Evolutionary conservation across 2,888 invertebrate species (phyloP).

Genomic region (Cecidostiba fungosa): DNA sequence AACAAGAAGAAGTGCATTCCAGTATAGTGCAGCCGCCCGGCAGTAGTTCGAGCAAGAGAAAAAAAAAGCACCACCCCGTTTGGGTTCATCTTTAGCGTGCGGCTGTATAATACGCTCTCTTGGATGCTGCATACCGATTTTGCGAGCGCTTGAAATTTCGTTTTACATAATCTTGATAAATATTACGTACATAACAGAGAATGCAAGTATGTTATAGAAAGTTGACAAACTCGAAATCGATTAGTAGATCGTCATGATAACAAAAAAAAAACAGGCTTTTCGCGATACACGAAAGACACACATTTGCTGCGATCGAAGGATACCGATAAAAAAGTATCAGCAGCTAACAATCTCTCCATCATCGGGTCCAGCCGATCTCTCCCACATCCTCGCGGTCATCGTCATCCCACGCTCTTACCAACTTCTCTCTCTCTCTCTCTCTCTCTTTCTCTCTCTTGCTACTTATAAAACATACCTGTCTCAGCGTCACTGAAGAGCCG

Average conservation of each 20-base stretch:
- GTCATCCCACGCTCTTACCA: conserved; percentile 8
- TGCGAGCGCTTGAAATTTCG: neutral
- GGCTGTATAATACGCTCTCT: neutral
- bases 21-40: neutral
- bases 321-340: no score
- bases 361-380: neutral
- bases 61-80: conserved; percentile 19
- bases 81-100: neutral
- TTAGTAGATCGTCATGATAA: no score
- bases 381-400: neutral
- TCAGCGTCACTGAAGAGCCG: conserved; percentile 62
- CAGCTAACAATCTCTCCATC: neutral
- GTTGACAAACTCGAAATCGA: no score
- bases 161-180: neutral
- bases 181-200: no score
- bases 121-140: neutral
- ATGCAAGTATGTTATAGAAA: no score
- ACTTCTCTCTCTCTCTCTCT: neutral
- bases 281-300: no score
- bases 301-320: no score
- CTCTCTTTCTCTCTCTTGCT: neutral
- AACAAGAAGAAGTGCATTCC: conserved; percentile 20
- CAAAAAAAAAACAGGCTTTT: no score
- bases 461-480: conserved; percentile 55
- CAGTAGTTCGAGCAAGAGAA: neutral